Percentiles rank a stretch among this genome's conserved stretches.
phyloP scores from a whole-genome alignment of 2,888 invertebrate genomes.

The Agrochola macilenta region DNA sequence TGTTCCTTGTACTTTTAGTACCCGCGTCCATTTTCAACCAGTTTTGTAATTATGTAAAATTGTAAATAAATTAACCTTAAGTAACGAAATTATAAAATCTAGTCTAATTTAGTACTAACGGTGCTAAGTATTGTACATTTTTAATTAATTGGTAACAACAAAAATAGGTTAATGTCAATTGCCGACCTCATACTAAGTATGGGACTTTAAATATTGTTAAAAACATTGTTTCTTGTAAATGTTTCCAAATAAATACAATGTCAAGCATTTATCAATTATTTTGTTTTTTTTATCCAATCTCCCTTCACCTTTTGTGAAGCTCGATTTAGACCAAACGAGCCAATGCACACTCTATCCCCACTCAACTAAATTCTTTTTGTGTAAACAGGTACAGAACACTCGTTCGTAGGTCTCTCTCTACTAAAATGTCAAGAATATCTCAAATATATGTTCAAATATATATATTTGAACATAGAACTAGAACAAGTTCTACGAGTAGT shows the following conservation, averaged over 20 bases:
- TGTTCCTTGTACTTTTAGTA: slow-evolving; percentile 41
- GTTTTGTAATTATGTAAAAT: slow-evolving; percentile 75
- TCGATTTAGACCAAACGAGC: too few species aligned
- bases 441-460: too few species aligned
- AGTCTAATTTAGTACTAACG: slow-evolving; percentile 90
- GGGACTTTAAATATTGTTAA: slow-evolving; percentile 83
- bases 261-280: slow-evolving; percentile 85
- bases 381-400: too few species aligned
- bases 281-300: slow-evolving; percentile 80
- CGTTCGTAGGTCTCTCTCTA: too few species aligned
- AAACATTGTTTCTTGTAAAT: slow-evolving; percentile 88
- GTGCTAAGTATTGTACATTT: slow-evolving; percentile 89
- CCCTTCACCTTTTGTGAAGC: neutral
- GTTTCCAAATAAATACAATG: slow-evolving; percentile 88
- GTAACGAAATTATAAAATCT: slow-evolving; percentile 82
- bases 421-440: too few species aligned
- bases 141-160: slow-evolving; percentile 69
- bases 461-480: too few species aligned
- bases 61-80: slow-evolving; percentile 77
- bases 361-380: too few species aligned
- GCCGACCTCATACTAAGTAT: slow-evolving; percentile 85
- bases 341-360: too few species aligned
- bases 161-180: slow-evolving; percentile 82
- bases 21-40: slow-evolving; percentile 45
- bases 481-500: too few species aligned